Base-by-base conservation (phyloP, 2,113 vertebrate genomes). In the Mesitornis unicolor region DNA sequence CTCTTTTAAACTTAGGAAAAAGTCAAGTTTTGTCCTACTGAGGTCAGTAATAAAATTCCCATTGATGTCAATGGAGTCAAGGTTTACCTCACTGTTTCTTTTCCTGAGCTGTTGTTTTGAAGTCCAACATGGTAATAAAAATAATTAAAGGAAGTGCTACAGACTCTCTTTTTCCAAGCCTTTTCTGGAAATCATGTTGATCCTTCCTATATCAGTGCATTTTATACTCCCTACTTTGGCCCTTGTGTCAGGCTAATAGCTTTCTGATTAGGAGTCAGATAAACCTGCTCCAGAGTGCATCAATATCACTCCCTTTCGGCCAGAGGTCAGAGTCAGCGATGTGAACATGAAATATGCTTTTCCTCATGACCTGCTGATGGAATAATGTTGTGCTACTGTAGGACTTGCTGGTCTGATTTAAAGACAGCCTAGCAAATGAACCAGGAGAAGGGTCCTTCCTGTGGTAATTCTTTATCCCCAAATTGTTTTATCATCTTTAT, bases 61-160 rank as follows among this genome's bases (percentile, higher is more conserved):
- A 8, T 71, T 89, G 48, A 64, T 92, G 95, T 90, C 80, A 56
- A 29, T 7, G 47, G 51, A 50, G 47, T 90, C 60, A 78, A 38
- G 60, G 22, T 92, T 89, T 68, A 75, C 51, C 51, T 92, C 10
- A 5, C 60, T 74, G 26, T 87, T 91, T 89, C 87, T 92, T 89
- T 95, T 84, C 74, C 40, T 89, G 65, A 87, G 68, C 51, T 95
- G 89, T 53, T 82, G 69, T 95, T 97, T 92, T 95, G 84, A 95
- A 94, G 94, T 91, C 61, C 69, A 95, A 35, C 93, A 73, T 3
- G 28, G 91, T 69, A 91, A 94, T 95, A 95, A 97, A 96, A 96
- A 84, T 89, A 94, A 96, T 95, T 65, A 92, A 57, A 94, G 95
- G 95, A 96, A 97, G 93, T 89, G 53, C 87, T 69, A 84, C 35